Conservation (phyloP, 1,140 invertebrate genomes). For the Homarus americanus region DNA sequence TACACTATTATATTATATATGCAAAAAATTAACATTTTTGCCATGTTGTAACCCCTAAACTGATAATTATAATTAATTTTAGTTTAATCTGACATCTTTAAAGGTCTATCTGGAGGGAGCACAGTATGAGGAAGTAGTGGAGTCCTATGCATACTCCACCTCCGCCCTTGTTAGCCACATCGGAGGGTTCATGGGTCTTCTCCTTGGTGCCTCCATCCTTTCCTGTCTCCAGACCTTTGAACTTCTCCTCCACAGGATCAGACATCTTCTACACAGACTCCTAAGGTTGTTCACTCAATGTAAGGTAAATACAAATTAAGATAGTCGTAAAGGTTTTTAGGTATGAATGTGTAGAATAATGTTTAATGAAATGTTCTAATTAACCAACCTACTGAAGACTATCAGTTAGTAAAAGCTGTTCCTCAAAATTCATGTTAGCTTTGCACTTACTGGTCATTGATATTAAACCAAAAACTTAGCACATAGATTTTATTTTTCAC, state of each 20-base stretch:
- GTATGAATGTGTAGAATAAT: too few species aligned
- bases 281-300: neutral
- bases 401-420: too few species aligned
- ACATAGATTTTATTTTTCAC: constrained; percentile 70
- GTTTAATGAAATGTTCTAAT: too few species aligned
- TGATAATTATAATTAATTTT: neutral
- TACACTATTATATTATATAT: too few species aligned
- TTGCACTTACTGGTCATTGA: too few species aligned
- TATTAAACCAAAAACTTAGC: too few species aligned
- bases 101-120: constrained; percentile 29
- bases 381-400: too few species aligned
- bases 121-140: constrained; percentile 25
- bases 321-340: too few species aligned
- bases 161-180: constrained; percentile 31
- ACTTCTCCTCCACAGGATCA: neutral
- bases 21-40: too few species aligned
- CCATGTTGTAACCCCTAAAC: neutral
- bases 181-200: constrained; percentile 44
- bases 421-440: too few species aligned
- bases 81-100: neutral
- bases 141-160: constrained; percentile 20
- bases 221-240: constrained; percentile 16
- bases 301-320: too few species aligned
- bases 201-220: constrained; percentile 35
- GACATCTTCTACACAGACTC: too few species aligned